Evolutionary conservation across 2,888 invertebrate genomes (phyloP).

Genomic region (Horisme vitalbata): DNA sequence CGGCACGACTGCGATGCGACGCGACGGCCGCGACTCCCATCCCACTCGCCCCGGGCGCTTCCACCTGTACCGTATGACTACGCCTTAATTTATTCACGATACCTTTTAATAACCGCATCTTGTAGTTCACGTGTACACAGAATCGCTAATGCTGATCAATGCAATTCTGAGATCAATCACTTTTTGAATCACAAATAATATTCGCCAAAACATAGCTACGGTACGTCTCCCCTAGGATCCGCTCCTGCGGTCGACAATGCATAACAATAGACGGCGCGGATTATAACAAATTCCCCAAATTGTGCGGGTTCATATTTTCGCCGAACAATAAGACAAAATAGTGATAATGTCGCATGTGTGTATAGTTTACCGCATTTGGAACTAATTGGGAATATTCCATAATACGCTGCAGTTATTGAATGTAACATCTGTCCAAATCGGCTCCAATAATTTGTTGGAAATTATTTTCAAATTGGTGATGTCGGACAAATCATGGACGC

Average conservation of each 20-base stretch:
- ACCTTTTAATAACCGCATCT: constrained; percentile 59
- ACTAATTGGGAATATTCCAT: constrained; percentile 79
- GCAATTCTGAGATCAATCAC: constrained; percentile 54
- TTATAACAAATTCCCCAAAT: constrained; percentile 80
- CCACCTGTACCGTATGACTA: constrained; percentile 68
- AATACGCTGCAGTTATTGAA: constrained; percentile 64
- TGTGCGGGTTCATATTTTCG: constrained; percentile 79
- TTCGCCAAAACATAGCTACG: constrained; percentile 48
- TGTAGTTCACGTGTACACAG: constrained; percentile 35
- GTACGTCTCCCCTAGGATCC: constrained; percentile 54
- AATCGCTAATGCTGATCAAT: constrained; percentile 36
- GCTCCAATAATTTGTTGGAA: constrained; percentile 33
- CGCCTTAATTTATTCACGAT: constrained; percentile 62
- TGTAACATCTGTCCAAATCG: constrained; percentile 68
- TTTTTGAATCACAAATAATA: constrained; percentile 59
- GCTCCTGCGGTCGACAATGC: constrained; percentile 59
- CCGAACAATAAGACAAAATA: constrained; percentile 78
- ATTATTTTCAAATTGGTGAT: constrained; percentile 20
- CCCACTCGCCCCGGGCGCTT: constrained; percentile 67
- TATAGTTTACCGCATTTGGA: constrained; percentile 75
- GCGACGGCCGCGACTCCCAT: constrained; percentile 51
- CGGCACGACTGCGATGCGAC: constrained; percentile 47
- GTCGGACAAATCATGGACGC: constrained; percentile 10
- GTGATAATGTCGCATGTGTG: constrained; percentile 79
- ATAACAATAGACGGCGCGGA: constrained; percentile 72